A percentile compares a stretch with the other conserved stretches of the same genome.
phyloP scores from a whole-genome alignment of 2,888 invertebrate genomes.

The Athalia cordata region DNA sequence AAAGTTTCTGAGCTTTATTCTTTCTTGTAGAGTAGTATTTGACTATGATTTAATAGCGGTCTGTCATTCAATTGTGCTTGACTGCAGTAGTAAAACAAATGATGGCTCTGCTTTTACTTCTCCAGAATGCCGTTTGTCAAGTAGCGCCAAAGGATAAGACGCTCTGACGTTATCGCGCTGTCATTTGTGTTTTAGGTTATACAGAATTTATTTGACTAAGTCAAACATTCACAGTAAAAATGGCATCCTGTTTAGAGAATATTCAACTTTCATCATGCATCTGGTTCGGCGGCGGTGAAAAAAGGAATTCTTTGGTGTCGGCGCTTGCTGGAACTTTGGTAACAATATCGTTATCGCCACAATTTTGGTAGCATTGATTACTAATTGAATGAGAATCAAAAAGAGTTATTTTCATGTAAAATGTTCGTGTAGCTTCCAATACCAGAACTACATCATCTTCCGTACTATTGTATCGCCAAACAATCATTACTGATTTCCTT shows the following conservation, averaged over 20 bases:
- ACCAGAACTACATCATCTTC: no score
- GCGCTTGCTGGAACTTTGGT: slow-evolving; percentile 92
- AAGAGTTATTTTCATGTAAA: slow-evolving; percentile 4
- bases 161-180: slow-evolving; percentile 33
- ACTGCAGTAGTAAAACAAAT: slow-evolving; percentile 25
- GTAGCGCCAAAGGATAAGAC: slow-evolving; percentile 20
- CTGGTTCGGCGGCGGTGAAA: slow-evolving; percentile 90
- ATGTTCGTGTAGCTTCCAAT: background rate
- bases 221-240: slow-evolving; percentile 47
- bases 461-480: no score
- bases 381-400: background rate
- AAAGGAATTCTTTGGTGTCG: slow-evolving; percentile 90
- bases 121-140: background rate
- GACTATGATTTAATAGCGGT: background rate
- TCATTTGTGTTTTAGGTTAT: slow-evolving; percentile 39
- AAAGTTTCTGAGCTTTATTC: no score
- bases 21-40: no score
- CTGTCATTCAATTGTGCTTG: slow-evolving; percentile 2
- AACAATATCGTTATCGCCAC: slow-evolving; percentile 80
- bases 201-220: background rate
- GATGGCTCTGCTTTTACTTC: background rate
- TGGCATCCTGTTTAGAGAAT: slow-evolving; percentile 84
- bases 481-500: no score
- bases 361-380: slow-evolving; percentile 81
- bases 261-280: slow-evolving; percentile 84